Conservation (phyloP, 2,888 invertebrate genomes). For the Rambutsinella grinnellia region DNA sequence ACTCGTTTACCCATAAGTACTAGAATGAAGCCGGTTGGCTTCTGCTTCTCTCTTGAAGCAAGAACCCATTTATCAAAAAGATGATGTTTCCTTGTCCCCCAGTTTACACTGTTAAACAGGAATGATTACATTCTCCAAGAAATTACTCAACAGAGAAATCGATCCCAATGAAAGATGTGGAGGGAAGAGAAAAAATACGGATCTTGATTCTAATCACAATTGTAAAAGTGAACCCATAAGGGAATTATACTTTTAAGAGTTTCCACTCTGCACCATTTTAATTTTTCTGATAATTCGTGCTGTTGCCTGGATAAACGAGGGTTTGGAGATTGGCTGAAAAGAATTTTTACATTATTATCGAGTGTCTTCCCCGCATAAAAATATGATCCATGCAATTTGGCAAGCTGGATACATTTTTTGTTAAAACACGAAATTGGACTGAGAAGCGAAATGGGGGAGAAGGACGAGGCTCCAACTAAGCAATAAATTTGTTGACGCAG, state of each 20-base stretch:
- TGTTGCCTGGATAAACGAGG: no score
- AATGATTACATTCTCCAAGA: conserved; percentile 14
- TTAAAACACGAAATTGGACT: not conserved
- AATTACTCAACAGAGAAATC: conserved; percentile 17
- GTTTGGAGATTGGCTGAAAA: no score
- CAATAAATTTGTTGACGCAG: conserved; percentile 66
- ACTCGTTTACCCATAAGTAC: not conserved
- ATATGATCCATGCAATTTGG: no score
- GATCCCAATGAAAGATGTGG: conserved; percentile 7
- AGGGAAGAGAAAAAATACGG: no score
- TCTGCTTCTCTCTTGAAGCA: not conserved
- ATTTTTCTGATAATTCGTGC: no score
- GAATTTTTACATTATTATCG: no score
- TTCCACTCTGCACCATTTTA: no score
- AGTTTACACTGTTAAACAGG: conserved; percentile 18
- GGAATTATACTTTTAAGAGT: no score
- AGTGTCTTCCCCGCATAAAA: no score
- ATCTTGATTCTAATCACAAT: no score
- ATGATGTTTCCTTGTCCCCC: conserved; percentile 12
- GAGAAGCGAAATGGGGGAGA: conserved; percentile 4
- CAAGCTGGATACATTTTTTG: not conserved
- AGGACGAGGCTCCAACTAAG: conserved; percentile 44
- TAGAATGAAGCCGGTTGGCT: conserved; percentile 22
- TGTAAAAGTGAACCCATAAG: no score
- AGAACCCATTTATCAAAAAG: not conserved